Percentiles rank a stretch among this genome's conserved stretches.
Evolutionary conservation across 1,140 invertebrate species (phyloP).

Genomic region (Sipha flava): DNA sequence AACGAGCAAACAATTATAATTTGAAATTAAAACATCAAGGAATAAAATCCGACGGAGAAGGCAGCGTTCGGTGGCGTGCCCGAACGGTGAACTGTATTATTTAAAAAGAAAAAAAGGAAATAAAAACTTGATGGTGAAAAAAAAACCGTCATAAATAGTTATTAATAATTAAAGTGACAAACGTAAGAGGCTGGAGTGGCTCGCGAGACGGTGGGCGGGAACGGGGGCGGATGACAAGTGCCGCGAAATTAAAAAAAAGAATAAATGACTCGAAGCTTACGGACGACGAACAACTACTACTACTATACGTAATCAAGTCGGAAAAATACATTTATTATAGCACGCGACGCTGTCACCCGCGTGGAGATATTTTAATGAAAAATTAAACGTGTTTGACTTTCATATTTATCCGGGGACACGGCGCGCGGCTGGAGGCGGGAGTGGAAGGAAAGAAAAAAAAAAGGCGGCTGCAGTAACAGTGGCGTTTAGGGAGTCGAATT

Average conservation of each 20-base stretch:
- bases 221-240: background rate
- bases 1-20: background rate
- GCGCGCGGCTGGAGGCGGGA: too few species aligned
- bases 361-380: constrained; percentile 2
- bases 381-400: constrained; percentile 4
- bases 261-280: constrained; percentile 1
- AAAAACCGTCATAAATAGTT: background rate
- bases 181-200: background rate
- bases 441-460: too few species aligned
- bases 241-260: background rate
- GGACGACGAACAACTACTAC: too few species aligned
- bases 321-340: constrained; percentile 1
- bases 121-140: too few species aligned
- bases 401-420: background rate
- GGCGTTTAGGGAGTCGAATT: background rate
- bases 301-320: background rate
- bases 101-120: background rate
- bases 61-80: background rate
- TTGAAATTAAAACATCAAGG: background rate
- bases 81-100: background rate
- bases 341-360: background rate
- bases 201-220: background rate
- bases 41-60: background rate
- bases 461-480: background rate
- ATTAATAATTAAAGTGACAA: background rate